Percentiles rank a stretch among this genome's conserved stretches.
These are phyloP conservation scores for Vireo griseus DNA, from an alignment of 2,797 vertebrate species.

Conservation along the genomic window DNA sequence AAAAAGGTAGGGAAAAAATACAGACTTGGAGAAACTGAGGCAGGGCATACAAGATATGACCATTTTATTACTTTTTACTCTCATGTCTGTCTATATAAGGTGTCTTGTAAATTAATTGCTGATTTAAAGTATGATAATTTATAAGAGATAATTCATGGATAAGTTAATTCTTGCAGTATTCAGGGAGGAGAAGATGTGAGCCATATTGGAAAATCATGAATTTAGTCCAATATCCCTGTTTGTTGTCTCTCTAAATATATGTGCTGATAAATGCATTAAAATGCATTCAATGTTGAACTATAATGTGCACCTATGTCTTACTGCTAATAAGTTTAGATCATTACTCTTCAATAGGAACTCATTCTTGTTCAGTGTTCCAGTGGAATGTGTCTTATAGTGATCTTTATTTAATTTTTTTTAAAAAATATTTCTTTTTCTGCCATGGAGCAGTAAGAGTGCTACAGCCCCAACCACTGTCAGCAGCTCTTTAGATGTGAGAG, in stretches of 20 bases:
- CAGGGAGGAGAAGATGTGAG: not conserved
- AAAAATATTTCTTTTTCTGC: not conserved
- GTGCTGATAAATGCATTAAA: not conserved
- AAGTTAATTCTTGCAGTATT: not conserved
- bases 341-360: not conserved
- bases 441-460: not conserved
- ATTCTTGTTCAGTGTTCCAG: not conserved
- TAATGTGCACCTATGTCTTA: not conserved
- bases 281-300: not conserved
- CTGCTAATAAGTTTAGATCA: not conserved
- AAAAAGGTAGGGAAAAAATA: not conserved
- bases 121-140: not conserved
- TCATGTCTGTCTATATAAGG: not conserved
- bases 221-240: not conserved
- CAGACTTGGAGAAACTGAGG: not conserved
- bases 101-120: not conserved
- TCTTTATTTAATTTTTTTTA: not conserved
- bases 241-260: not conserved
- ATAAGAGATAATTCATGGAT: not conserved
- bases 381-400: not conserved
- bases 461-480: not conserved
- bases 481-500: not conserved
- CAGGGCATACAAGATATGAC: not conserved
- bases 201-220: not conserved
- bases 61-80: not conserved